These are phyloP conservation scores for Anorthoa munda DNA, from an alignment of 2,888 invertebrate genomes.

Conservation along the genomic window DNA sequence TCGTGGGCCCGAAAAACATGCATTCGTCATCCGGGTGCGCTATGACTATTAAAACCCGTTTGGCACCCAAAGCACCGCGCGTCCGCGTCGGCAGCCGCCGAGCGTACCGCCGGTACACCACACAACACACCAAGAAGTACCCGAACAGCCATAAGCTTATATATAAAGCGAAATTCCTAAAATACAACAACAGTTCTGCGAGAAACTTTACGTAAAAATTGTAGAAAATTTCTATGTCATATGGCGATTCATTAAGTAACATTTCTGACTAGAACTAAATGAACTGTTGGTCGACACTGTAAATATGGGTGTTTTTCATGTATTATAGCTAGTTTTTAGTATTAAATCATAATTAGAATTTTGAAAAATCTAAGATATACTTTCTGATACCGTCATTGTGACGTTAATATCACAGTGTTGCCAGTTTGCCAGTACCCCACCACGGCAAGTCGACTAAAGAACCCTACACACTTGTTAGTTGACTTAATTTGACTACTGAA, in stretches of 20 bases:
- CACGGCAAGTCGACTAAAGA: neutral
- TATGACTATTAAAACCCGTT: slow-evolving; percentile 94
- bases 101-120: slow-evolving; percentile 89
- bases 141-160: slow-evolving; percentile 90
- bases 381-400: slow-evolving; percentile 65
- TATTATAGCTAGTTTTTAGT: slow-evolving; percentile 34
- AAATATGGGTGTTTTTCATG: slow-evolving; percentile 42
- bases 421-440: too few relatives aligned
- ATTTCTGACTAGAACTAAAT: slow-evolving; percentile 82
- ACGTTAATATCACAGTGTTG: slow-evolving; percentile 53
- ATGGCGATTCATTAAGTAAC: slow-evolving; percentile 77
- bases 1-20: slow-evolving; percentile 99
- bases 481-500: too few relatives aligned
- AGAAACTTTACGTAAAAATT: slow-evolving; percentile 82
- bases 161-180: slow-evolving; percentile 85
- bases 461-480: slow-evolving; percentile 1
- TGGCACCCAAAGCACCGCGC: slow-evolving; percentile 88
- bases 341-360: slow-evolving; percentile 51
- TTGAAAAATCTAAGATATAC: slow-evolving; percentile 52
- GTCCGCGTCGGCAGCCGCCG: slow-evolving; percentile 88
- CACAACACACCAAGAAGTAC: slow-evolving; percentile 87
- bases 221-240: slow-evolving; percentile 79
- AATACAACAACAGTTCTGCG: slow-evolving; percentile 82
- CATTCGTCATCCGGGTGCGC: slow-evolving; percentile 99
- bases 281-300: slow-evolving; percentile 53